Evolutionary conservation across 2,888 invertebrate species (phyloP), one percentile per base, ranked within the genome.

Genomic region (Pelosia muscerda): DNA sequence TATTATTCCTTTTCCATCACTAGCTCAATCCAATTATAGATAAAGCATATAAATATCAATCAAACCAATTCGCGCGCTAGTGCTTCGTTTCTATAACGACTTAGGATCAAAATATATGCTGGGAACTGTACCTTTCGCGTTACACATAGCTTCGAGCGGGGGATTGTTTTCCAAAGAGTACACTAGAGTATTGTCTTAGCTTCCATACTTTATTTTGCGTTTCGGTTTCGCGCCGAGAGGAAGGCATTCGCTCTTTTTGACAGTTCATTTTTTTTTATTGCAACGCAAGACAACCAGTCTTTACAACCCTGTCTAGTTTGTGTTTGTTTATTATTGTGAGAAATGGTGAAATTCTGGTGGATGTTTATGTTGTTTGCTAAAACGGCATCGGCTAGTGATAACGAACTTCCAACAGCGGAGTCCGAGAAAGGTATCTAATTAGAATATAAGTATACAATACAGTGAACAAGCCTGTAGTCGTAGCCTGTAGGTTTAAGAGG

Each of bases 291-390:
- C 67, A 64, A 68, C 57, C 74, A 66, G 70, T 70, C 70, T 57
- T 68, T 75, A 73, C 77, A 79, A 81, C 80, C 82, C 75, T 76
- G 73, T 83, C 81, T 66, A 81, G 81, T 90, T 90, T 84, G 91
- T 94, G 94, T 90, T 83, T 87, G 82, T 81, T 81, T 83, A 84
- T 84, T 87, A 84, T 87, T 85, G 88, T 90, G 87, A 91, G 81
- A 83, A 88, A 94, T 94, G 93, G 91, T 93, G 93, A 93, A 86
- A 87, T 93, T 93, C 78, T 94, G 94, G 95, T 95, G 95, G 95
- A 90, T 95, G 92, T 93, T 93, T 84, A 86, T 95, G 83, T 88
- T 94, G 77, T 92, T 93, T 84, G 92, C 92, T 86, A 93, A 92
- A 88, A 92, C 88, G 83, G 92, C 90, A 73, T 93, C 90, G 81